Base-by-base conservation (phyloP, 1,140 invertebrate genomes). In the Stegodyphus mimosarum region DNA sequence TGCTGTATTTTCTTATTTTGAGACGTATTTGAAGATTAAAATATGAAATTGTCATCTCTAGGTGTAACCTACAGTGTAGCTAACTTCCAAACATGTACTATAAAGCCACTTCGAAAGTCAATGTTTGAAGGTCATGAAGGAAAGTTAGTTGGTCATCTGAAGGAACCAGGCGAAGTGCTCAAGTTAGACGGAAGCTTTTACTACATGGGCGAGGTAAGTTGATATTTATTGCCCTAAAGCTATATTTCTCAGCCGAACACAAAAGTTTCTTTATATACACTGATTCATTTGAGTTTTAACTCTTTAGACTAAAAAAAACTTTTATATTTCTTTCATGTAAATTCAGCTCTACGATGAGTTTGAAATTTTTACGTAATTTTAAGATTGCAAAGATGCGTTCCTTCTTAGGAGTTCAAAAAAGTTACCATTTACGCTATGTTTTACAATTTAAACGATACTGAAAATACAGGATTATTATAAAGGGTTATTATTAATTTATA, bases 91-190 rank as follows among this genome's bases (percentile, higher is more conserved):
- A 70, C 73, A 7, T 84, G 83, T n/a, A 55, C 15, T 6, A 84
- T 84, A 10, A 55, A 76, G 10, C 83, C 83, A 5, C 48, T 84
- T 13, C 55, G 73, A 67, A 49, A 84, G 49, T 76, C 83, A 10
- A 17, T 84, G 49, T 84, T 84, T n/a, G 83, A 84, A 70, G 49
- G 52, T 18, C 55, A 76, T 15, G 73, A 77, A 6, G 74, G 63
- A 1, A 50, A 84, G 10, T 5, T 84, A 13, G 70, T 76, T 7
- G 83, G 83, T 6, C 63, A 84, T 15, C 9, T 84, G 5, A 84
- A 84, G 60, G 63, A 70, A 13, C 74, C 83, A n/a, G 53, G n/a
- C 6, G 83, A 84, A 51, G 83, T 84, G 49, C 50, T 84, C 6
- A 52, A 64, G 4, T n/a, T 84, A 10, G 74, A 75, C 49, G 74